Percentiles rank a stretch among this genome's conserved stretches.
Conservation (phyloP, 2,113 vertebrate genomes). For the Antechinus flavipes region DNA sequence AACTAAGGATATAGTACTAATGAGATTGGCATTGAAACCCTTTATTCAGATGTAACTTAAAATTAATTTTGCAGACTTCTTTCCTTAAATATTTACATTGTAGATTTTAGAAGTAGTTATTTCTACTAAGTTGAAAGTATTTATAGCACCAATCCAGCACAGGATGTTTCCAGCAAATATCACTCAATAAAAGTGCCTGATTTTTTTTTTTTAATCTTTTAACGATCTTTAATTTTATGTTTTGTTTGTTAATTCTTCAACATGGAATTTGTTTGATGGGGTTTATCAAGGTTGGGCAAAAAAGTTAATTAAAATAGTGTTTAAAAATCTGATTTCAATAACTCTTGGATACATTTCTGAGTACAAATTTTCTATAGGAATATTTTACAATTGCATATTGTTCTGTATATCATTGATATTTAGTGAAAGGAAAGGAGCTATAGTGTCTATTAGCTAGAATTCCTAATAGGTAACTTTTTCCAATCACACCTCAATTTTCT, state of each 20-base stretch:
- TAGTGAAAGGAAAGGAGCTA: slow-evolving; percentile 43
- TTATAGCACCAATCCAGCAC: slow-evolving; percentile 64
- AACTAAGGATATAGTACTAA: slow-evolving; percentile 77
- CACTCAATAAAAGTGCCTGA: slow-evolving; percentile 72
- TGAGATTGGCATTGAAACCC: slow-evolving; percentile 73
- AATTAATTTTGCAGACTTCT: slow-evolving; percentile 79
- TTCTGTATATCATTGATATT: slow-evolving; percentile 44
- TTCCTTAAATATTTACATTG: slow-evolving; percentile 82
- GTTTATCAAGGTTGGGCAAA: background rate
- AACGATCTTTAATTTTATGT: slow-evolving; percentile 66
- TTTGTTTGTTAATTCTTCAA: background rate
- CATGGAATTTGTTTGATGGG: background rate
- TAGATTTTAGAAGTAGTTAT: slow-evolving; percentile 71
- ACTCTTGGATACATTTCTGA: slow-evolving; percentile 41
- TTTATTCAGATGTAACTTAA: slow-evolving; percentile 82
- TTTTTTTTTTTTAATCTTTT: slow-evolving; percentile 75
- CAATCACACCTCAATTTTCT: slow-evolving; percentile 18
- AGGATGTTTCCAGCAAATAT: slow-evolving; percentile 78
- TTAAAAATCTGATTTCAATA: slow-evolving; percentile 30
- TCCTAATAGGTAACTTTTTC: slow-evolving; percentile 4
- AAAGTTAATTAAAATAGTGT: slow-evolving; percentile 36
- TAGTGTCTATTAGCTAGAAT: background rate
- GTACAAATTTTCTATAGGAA: slow-evolving; percentile 8
- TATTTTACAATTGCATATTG: slow-evolving; percentile 7
- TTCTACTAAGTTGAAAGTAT: slow-evolving; percentile 71